A percentile compares a stretch with the other conserved stretches of the same genome.
phyloP scores from a whole-genome alignment of 1,140 invertebrate species.

The Sesamia nonagrioides region DNA sequence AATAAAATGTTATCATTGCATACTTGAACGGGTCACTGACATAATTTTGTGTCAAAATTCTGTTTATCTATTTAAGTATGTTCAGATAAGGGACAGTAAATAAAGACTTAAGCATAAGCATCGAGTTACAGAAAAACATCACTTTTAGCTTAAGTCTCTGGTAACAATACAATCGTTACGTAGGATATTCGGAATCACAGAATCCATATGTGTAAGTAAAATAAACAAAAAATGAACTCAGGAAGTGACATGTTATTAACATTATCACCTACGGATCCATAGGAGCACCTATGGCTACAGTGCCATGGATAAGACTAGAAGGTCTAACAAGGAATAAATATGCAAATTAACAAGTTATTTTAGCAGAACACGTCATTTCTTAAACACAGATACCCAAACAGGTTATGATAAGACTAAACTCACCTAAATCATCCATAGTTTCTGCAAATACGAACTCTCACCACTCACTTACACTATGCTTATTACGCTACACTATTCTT shows the following conservation, averaged over 20 bases:
- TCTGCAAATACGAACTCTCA: constrained; percentile 30
- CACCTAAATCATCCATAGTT: constrained; percentile 82
- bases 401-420: constrained; percentile 82
- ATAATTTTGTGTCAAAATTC: constrained; percentile 33
- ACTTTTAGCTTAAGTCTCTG: neutral
- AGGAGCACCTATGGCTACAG: neutral
- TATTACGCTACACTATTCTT: constrained; percentile 34
- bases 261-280: neutral
- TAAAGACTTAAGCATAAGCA: neutral
- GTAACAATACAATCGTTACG: constrained; percentile 1
- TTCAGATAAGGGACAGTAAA: constrained; percentile 32
- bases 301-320: constrained; percentile 16
- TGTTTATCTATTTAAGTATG: constrained; percentile 10
- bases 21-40: constrained; percentile 38
- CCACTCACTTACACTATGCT: constrained; percentile 41
- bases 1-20: constrained; percentile 11
- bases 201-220: constrained; percentile 2
- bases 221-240: constrained; percentile 29
- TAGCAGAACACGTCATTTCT: constrained; percentile 71
- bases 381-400: constrained; percentile 69
- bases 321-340: constrained; percentile 25
- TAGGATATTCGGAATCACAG: neutral
- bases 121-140: neutral
- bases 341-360: constrained; percentile 57
- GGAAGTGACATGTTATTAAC: neutral